phyloP scores from a whole-genome alignment of 2,113 vertebrate species.

The Cromileptes altivelis region DNA sequence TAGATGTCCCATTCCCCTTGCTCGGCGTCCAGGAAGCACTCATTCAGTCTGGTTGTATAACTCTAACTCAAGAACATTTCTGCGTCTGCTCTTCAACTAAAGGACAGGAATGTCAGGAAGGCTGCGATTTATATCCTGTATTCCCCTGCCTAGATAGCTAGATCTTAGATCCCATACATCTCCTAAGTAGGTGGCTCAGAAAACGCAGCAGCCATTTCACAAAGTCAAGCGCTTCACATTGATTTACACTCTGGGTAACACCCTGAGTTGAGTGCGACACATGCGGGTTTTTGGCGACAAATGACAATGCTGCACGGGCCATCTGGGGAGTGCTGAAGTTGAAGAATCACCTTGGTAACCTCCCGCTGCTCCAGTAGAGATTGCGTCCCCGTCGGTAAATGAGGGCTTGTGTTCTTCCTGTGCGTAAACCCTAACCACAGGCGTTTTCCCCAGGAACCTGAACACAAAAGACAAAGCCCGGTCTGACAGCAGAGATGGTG shows the following conservation, averaged over 20 bases:
- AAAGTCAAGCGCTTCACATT: slow-evolving; percentile 74
- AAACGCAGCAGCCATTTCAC: slow-evolving; percentile 70
- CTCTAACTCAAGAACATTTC: slow-evolving; percentile 60
- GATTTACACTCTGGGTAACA: slow-evolving; percentile 76
- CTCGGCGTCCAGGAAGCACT: slow-evolving; percentile 66
- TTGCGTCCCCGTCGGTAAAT: slow-evolving; percentile 57
- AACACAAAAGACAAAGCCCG: slow-evolving; percentile 38
- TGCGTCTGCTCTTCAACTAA: slow-evolving; percentile 55
- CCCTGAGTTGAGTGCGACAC: slow-evolving; percentile 62
- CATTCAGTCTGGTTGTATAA: slow-evolving; percentile 76
- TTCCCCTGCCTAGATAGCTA: slow-evolving; percentile 53
- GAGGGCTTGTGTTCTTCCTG: slow-evolving; percentile 48
- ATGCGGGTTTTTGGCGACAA: slow-evolving; percentile 67
- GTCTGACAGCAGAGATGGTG: slow-evolving; percentile 22
- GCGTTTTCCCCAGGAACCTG: slow-evolving; percentile 26
- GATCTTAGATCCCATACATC: slow-evolving; percentile 68
- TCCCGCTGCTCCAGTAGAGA: slow-evolving; percentile 64
- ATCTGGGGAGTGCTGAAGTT: slow-evolving; percentile 74
- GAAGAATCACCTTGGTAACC: slow-evolving; percentile 75
- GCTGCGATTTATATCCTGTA: slow-evolving; percentile 62
- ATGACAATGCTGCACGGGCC: slow-evolving; percentile 63
- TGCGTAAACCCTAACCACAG: slow-evolving; percentile 53
- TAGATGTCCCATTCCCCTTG: slow-evolving; percentile 73
- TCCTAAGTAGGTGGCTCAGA: slow-evolving; percentile 67
- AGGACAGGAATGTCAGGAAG: slow-evolving; percentile 65